Evolutionary conservation across 2,888 invertebrate genomes (phyloP).

Genomic region (Petrolisthes cinctipes): DNA sequence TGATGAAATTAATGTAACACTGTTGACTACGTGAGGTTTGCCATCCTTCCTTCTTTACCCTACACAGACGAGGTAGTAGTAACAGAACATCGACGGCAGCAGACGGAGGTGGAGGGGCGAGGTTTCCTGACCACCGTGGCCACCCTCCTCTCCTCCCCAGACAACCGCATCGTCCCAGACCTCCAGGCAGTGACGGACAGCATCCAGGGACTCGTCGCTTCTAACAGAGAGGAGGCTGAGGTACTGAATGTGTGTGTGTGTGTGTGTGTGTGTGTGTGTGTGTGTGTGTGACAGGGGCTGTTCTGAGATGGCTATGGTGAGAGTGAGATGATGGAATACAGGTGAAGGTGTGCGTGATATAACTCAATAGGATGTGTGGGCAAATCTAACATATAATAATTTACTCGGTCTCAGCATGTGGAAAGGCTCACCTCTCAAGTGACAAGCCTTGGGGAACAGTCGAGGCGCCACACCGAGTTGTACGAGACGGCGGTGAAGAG

Average conservation of each 20-base stretch:
- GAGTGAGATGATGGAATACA: no score
- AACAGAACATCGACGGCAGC: constrained; percentile 58
- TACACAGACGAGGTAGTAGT: constrained; percentile 49
- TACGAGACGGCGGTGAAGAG: constrained; percentile 78
- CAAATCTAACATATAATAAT: no score
- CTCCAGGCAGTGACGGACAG: constrained; percentile 46
- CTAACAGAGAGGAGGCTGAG: constrained; percentile 57
- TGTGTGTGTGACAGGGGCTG: not conserved
- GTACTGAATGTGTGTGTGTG: constrained; percentile 22
- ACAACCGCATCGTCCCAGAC: constrained; percentile 34
- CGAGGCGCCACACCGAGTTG: constrained; percentile 78
- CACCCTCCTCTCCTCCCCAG: constrained; percentile 51
- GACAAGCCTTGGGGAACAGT: constrained; percentile 79
- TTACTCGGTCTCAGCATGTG: constrained; percentile 75
- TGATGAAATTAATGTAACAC: not conserved
- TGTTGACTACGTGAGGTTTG: not conserved
- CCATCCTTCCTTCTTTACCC: not conserved
- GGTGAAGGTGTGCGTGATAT: no score
- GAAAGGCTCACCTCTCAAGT: constrained; percentile 83
- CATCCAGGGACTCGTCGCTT: constrained; percentile 46
- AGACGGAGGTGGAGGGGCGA: constrained; percentile 53
- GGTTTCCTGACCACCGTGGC: constrained; percentile 58
- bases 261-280: not conserved
- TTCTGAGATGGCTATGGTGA: not conserved
- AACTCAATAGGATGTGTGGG: no score